Evolutionary conservation across 2,888 invertebrate genomes (phyloP), one percentile per base, ranked within the genome.

Genomic region (Monoplex corrugatus): DNA sequence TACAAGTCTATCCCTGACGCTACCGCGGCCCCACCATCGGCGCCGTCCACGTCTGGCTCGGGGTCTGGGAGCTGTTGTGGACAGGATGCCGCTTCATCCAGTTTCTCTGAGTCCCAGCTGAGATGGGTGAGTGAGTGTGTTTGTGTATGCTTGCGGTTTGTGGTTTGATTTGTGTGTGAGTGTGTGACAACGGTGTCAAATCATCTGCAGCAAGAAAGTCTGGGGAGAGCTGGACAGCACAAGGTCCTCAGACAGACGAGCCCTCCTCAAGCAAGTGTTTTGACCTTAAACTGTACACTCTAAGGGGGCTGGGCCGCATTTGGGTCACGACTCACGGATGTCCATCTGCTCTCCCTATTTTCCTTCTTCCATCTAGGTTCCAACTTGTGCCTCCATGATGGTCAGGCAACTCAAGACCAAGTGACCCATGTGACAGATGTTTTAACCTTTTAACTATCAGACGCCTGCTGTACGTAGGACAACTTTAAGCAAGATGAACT

Each of bases 31-130:
- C 38, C 13, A 13, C 38, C 28, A 28, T 28, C 57, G 35, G 63
- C n/a, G 13, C 68, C 63, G 16, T 38, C 10, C 35, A 57, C 10
- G 80, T 87, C 2, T n/a, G n/a, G n/a, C n/a, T n/a, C n/a, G n/a
- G n/a, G n/a, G n/a, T n/a, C n/a, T n/a, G n/a, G n/a, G n/a, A 44
- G 44, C 19, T 43, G 80, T 38, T 0, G 63, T 68, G 57, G 68
- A 5, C 63, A 86, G 72, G 85, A 50, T 72, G 13, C 32, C 38
- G 57, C 40, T 80, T 38, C 44, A 57, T 38, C 38, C 86, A 35
- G 57, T 35, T 89, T 92, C 28, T 83, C 85, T 19, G 90, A 92
- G 88, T 84, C 78, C 40, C 89, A 91, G 80, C 88, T 92, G 23
- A 68, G 86, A 78, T 85, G 86, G 89, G 92, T 92, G 89, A 19